phyloP scores from a whole-genome alignment of 2,888 invertebrate genomes.

The Tyria jacobaeae region DNA sequence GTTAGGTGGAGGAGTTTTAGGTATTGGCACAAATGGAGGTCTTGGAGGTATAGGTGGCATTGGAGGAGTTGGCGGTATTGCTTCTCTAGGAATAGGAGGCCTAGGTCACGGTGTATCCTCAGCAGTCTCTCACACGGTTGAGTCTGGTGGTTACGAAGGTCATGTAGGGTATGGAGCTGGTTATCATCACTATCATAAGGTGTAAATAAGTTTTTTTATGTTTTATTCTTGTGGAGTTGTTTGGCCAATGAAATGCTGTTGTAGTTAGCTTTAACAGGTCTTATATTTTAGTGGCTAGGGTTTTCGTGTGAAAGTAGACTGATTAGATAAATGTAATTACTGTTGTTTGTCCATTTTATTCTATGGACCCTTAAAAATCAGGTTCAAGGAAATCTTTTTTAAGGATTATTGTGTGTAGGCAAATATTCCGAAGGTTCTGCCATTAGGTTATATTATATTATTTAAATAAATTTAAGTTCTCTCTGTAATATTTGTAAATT shows the following conservation, averaged over 20 bases:
- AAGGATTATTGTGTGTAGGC: too few relatives aligned
- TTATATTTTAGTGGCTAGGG: too few relatives aligned
- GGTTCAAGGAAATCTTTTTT: too few relatives aligned
- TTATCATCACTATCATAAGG: constrained; percentile 1
- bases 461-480: not conserved
- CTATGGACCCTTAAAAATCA: too few relatives aligned
- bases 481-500: not conserved
- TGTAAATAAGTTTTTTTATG: not conserved
- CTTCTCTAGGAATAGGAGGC: not conserved
- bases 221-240: not conserved
- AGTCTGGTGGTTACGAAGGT: not conserved
- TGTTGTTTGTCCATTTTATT: too few relatives aligned
- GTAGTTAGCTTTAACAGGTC: too few relatives aligned
- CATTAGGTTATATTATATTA: not conserved
- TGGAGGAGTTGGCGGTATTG: not conserved
- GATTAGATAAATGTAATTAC: too few relatives aligned
- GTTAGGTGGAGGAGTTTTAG: not conserved
- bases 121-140: not conserved
- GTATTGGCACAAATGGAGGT: constrained; percentile 11
- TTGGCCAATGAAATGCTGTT: not conserved
- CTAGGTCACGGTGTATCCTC: not conserved
- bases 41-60: constrained; percentile 2
- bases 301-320: too few relatives aligned
- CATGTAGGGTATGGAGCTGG: not conserved
- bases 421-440: not conserved